These are phyloP conservation scores for Centruroides sculpturatus DNA, from an alignment of 1,140 invertebrate genomes.

Conservation along the genomic window DNA sequence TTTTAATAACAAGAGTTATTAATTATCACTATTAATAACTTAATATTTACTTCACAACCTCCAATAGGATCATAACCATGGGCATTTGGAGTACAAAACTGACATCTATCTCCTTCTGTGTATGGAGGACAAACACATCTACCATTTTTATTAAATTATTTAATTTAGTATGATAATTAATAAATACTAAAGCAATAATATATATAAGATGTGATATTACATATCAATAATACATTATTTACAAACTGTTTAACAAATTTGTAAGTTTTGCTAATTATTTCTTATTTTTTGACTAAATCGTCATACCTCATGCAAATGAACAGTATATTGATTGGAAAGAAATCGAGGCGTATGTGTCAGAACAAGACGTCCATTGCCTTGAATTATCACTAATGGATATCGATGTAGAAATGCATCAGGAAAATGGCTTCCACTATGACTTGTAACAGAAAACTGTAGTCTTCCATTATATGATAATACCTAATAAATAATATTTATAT, in stretches of 20 bases:
- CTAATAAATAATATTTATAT: constrained; percentile 23
- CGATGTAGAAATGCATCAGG: constrained; percentile 41
- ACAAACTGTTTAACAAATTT: too few relatives aligned
- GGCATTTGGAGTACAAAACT: constrained; percentile 54
- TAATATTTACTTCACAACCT: constrained; percentile 49
- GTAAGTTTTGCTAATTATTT: too few relatives aligned
- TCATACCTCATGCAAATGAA: constrained; percentile 43
- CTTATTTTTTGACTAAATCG: too few relatives aligned
- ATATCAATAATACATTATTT: too few relatives aligned
- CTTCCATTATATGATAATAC: constrained; percentile 82
- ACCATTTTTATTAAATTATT: constrained; percentile 36
- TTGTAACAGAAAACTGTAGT: constrained; percentile 58
- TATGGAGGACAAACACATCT: constrained; percentile 74
- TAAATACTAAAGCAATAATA: too few relatives aligned
- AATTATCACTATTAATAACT: background rate
- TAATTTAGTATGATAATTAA: too few relatives aligned
- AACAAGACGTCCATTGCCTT: constrained; percentile 58
- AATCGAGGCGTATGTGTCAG: constrained; percentile 52
- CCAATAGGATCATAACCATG: constrained; percentile 54
- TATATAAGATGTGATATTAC: too few relatives aligned
- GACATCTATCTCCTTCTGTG: constrained; percentile 60
- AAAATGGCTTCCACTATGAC: constrained; percentile 41
- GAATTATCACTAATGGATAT: constrained; percentile 68
- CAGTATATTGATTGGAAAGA: constrained; percentile 39
- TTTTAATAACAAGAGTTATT: background rate